Conservation (phyloP, 92 coral and sea anemone genomes). For the Heteractis magnifica region DNA sequence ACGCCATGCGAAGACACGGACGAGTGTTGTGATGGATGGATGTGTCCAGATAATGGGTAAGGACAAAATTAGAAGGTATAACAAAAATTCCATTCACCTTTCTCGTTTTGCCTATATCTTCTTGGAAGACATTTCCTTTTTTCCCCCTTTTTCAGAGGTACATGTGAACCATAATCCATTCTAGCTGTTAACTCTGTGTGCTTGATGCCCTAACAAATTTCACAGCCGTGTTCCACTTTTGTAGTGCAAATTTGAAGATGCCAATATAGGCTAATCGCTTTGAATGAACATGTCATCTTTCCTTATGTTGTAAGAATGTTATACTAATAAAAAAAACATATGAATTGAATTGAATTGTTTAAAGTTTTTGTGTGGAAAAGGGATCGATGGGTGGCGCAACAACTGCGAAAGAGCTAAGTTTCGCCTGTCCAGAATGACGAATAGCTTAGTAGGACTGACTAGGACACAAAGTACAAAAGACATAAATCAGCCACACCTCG, state of each 20-base stretch:
- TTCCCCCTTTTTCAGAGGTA: not conserved
- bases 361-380: too few species aligned
- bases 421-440: not conserved
- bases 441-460: too few species aligned
- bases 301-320: too few species aligned
- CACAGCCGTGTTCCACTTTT: too few species aligned
- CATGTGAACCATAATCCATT: not conserved
- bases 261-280: not conserved
- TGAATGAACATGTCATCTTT: too few species aligned
- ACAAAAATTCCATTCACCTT: not conserved
- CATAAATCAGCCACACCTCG: too few species aligned
- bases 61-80: not conserved
- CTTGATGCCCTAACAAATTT: not conserved
- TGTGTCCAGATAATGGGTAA: not conserved
- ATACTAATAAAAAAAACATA: too few species aligned
- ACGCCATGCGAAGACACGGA: not conserved
- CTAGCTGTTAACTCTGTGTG: not conserved
- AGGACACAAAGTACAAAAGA: too few species aligned
- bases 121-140: not conserved
- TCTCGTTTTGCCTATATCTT: not conserved
- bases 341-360: too few species aligned
- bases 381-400: too few species aligned
- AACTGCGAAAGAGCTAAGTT: too few species aligned
- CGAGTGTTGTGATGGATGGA: not conserved
- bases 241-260: not conserved